Evolutionary conservation across 2,113 vertebrate species (phyloP), one percentile per base, ranked within the genome.

Genomic region (Urocynchramus pylzowi): DNA sequence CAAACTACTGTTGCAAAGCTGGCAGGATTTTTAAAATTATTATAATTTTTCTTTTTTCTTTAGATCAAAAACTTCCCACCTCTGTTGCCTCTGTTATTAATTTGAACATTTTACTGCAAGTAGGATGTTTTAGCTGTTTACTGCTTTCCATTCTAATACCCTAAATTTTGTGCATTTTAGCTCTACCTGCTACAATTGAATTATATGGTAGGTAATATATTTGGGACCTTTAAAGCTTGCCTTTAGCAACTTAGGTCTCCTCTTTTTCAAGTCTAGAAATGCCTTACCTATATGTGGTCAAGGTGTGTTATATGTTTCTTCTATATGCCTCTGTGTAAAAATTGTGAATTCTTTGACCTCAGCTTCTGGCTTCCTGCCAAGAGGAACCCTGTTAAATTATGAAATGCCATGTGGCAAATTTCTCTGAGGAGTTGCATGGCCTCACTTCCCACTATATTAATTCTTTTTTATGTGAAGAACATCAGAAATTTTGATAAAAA

Each of bases 401-500:
- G 2, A 70, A 90, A 67, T 70, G 21, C 23, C 54, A 13, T 33
- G 33, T 84, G 70, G 33, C 13, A 22, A 59, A 22, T 84, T 82
- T 67, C 50, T 90, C 30, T 82, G 42, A 71, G 28, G 49, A 85
- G 68, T 44, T 82, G 23, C 0, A 2, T 49, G 1, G 5, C 37
- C 39, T 80, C 54, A 13, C 24, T 83, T 91, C 24, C 2, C 1
- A 45, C 23, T 37, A 13, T 39, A 42, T 82, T 73, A 54, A 68
- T 90, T 94, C 15, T 69, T 83, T 79, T 76, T 80, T 52, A 49
- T 73, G 69, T 37, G 44, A 60, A 60, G 33, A 88, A 24, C 22
- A 65, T 71, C 37, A 69, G 70, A 83, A 67, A 15, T 42, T 88
- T 75, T 70, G 42, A 52, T 70, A 84, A 67, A 80, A 88, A 89